Evolutionary conservation across 2,113 vertebrate species (phyloP).

Genomic region (Oreochromis niloticus): DNA sequence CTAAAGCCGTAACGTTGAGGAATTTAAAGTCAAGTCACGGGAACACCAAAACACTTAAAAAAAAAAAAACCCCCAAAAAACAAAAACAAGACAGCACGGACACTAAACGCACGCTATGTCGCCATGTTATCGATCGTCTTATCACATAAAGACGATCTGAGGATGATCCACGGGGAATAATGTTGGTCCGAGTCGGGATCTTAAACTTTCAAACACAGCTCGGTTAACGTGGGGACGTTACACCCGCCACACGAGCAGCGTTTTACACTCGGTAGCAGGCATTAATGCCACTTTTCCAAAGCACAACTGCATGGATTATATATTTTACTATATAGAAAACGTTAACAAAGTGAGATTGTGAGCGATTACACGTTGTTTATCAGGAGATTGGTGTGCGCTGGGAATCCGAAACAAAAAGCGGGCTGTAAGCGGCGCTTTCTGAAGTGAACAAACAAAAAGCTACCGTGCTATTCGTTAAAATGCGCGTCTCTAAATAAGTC

Average conservation of each 20-base stretch:
- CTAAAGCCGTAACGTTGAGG: not conserved
- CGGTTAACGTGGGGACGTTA: not conserved
- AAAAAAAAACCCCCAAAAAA: too few species aligned
- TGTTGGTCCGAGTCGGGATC: not conserved
- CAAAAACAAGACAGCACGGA: not conserved
- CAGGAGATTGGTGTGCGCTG: not conserved
- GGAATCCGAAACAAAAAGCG: conserved; percentile 37
- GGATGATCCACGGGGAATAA: rapidly evolving
- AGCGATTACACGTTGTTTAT: not conserved
- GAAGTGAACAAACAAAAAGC: conserved; percentile 69
- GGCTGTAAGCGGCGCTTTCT: conserved; percentile 23
- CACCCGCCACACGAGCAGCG: not conserved
- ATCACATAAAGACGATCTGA: not conserved
- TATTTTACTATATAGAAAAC: rapidly evolving
- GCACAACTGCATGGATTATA: rapidly evolving
- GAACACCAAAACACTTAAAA: not conserved
- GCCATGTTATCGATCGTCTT: not conserved
- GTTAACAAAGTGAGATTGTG: rapidly evolving
- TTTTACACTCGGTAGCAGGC: not conserved
- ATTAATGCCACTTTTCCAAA: not conserved
- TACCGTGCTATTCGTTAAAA: conserved; percentile 39
- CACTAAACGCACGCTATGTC: not conserved
- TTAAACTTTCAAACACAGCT: not conserved
- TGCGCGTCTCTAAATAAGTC: not conserved
- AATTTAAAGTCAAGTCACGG: not conserved